Evolutionary conservation across 2,797 vertebrate species (phyloP).

Genomic region (Enteromius trimaculatus): DNA sequence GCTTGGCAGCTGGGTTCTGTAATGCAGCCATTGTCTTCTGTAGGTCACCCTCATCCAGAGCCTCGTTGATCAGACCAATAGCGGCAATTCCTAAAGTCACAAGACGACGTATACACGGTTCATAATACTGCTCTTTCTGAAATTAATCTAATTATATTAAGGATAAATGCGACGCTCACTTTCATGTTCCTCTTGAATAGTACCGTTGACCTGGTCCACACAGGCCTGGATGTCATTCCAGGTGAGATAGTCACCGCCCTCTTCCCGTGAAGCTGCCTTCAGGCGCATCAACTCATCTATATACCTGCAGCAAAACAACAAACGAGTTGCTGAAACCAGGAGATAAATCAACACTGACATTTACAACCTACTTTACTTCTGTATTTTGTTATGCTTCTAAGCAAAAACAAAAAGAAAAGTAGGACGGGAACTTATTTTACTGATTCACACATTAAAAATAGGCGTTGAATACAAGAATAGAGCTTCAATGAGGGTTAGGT

Average conservation of each 20-base stretch:
- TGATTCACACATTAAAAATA: not conserved
- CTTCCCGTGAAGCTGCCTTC: slow-evolving; percentile 80
- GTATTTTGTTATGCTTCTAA: too few species aligned
- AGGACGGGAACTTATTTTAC: not conserved
- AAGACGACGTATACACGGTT: not conserved
- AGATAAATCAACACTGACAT: not conserved
- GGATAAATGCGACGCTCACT: slow-evolving; percentile 77
- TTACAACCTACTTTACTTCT: not conserved
- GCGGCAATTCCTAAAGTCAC: slow-evolving; percentile 88
- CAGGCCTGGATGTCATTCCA: slow-evolving; percentile 98
- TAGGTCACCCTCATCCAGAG: slow-evolving; percentile 90
- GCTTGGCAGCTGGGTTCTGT: slow-evolving; percentile 90
- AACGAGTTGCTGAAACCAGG: slow-evolving; percentile 1
- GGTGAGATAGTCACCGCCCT: slow-evolving; percentile 85
- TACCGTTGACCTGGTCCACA: slow-evolving; percentile 88
- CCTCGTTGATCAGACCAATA: slow-evolving; percentile 95
- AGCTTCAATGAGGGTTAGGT: not conserved
- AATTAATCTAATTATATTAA: not conserved
- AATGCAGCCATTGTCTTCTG: slow-evolving; percentile 86
- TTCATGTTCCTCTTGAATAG: slow-evolving; percentile 92
- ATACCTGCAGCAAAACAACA: slow-evolving; percentile 80
- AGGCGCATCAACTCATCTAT: slow-evolving; percentile 91
- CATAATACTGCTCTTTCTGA: not conserved
- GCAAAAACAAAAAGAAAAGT: not conserved
- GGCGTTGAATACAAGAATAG: not conserved